Evolutionary conservation across 2,113 vertebrate genomes (phyloP).

Genomic region (Chlorodrepanis virens): DNA sequence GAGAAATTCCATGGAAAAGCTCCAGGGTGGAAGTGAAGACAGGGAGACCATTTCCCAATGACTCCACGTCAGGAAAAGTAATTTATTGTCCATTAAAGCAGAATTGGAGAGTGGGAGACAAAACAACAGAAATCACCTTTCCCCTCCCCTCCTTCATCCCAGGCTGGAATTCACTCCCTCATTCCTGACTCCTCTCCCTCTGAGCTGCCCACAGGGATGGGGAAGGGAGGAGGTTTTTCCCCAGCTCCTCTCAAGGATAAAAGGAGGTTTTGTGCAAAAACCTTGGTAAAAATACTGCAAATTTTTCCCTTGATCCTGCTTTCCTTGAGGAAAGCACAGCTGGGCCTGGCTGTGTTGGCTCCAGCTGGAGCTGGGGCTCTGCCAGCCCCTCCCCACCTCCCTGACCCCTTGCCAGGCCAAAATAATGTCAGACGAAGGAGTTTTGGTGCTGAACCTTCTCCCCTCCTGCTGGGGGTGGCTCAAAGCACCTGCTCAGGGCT

Average conservation of each 20-base stretch:
- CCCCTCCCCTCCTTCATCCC: not conserved
- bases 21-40: not conserved
- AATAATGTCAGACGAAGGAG: not conserved
- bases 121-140: not conserved
- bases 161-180: not conserved
- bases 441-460: not conserved
- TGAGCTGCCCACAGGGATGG: fast-evolving
- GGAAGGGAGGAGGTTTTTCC: not conserved
- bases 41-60: not conserved
- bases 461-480: not conserved
- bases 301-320: not conserved
- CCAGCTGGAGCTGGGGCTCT: not conserved
- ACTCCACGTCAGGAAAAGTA: not conserved
- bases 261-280: not conserved
- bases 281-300: too few species aligned
- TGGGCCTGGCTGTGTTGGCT: not conserved
- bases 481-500: not conserved
- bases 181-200: not conserved
- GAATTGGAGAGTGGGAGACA: not conserved
- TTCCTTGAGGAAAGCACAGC: not conserved
- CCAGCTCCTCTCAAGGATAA: not conserved
- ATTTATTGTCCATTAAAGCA: not conserved
- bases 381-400: fast-evolving
- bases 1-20: not conserved
- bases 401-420: not conserved